Base-by-base conservation (phyloP, 2,113 vertebrate genomes). In the Scomber colias region DNA sequence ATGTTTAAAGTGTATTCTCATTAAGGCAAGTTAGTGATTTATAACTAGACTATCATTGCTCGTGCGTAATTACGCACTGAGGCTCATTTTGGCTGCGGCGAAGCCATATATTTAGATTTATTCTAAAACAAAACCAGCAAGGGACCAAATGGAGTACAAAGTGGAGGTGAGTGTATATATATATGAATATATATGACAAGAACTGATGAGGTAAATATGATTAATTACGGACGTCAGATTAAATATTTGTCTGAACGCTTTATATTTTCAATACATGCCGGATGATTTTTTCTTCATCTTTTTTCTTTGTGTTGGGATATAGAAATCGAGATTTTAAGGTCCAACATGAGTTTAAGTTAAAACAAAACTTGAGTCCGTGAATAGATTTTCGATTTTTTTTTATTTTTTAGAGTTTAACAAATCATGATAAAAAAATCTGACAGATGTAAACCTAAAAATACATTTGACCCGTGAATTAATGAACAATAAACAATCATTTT, bases 61-160 rank as follows among this genome's bases (percentile, higher is more conserved):
- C 1, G 74, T 60, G 89, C 89, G 88, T 85, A 88, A 91, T 89
- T 88, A 84, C 83, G 85, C 86, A 86, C 57, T 2, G 14, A 61
- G 19, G 14, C 13, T 15, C 11, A 7, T 11, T 12, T 11, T 24
- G 5, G 14, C 9, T 11, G 5, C 1, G 45, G 9, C 2, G 11
- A 30, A 40, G 3, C 40, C 12, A 14, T 44, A 27, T 24, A 21
- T 17, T 66, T 48, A n/a, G 0, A 17, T 30, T n/a, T 19, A 1
- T 6, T n/a, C 56, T 68, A 4, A 40, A 62, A 48, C 35, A 24
- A 61, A 53, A 11, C 1, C 1, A 7, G 6, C 5, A 40, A 9
- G 61, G 49, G 14, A 50, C 15, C 3, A 40, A 27, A 12, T 19
- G 24, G 16, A 31, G 16, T 4, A 21, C 14, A 55, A 45, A 31